A percentile compares a stretch with the other conserved stretches of the same genome.
These are phyloP conservation scores for Falcunculus frontatus DNA, from an alignment of 2,113 vertebrate genomes.

Conservation along the genomic window DNA sequence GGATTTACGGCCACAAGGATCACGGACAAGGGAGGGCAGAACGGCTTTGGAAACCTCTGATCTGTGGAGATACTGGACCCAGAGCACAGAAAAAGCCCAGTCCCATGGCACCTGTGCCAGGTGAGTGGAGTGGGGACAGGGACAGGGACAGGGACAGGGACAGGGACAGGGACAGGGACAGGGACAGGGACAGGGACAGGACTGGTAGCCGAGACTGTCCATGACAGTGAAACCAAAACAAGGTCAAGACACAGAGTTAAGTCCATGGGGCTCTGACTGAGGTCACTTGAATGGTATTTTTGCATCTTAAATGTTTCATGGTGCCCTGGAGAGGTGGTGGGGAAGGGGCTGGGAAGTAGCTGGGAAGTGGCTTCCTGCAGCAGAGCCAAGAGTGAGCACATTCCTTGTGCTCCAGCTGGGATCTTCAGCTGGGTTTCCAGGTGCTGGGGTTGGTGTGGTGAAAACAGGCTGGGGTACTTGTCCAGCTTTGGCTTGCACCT, in stretches of 20 bases:
- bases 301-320: neutral
- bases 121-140: neutral
- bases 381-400: neutral
- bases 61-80: neutral
- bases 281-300: neutral
- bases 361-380: neutral
- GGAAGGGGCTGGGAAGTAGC: neutral
- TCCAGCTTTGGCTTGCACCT: neutral
- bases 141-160: neutral
- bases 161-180: neutral
- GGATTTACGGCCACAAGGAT: fast-evolving
- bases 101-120: neutral
- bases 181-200: neutral
- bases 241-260: neutral
- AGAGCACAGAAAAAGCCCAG: neutral
- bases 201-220: neutral
- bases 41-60: fast-evolving
- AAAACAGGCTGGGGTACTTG: neutral
- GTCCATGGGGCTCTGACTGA: neutral
- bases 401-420: neutral
- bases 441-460: neutral
- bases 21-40: fast-evolving
- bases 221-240: neutral
- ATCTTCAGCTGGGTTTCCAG: neutral
- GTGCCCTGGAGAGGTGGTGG: neutral